Evolutionary conservation across 2,888 invertebrate species (phyloP).

Genomic region (Melanophora roralis): DNA sequence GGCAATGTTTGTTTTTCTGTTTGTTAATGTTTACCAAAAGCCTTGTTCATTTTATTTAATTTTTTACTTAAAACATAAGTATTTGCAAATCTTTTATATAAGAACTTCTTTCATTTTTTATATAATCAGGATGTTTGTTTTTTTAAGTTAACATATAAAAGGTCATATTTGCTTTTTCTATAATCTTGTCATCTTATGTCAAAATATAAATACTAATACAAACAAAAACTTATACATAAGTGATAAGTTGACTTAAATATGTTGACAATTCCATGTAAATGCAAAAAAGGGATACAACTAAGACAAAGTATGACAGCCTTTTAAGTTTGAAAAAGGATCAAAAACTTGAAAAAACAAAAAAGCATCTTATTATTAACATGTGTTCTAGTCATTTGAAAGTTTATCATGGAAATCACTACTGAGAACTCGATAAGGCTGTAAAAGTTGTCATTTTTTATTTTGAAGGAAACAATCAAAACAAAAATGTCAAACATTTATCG

Average conservation of each 20-base stretch:
- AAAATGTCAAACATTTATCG: too few relatives aligned
- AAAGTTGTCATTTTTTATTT: too few relatives aligned
- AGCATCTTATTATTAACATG: background rate
- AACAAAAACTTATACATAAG: background rate
- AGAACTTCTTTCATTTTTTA: slow-evolving; percentile 1
- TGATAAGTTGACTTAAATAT: background rate
- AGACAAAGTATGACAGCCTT: background rate
- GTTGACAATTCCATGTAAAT: slow-evolving; percentile 14
- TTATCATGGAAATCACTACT: background rate
- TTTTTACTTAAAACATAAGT: background rate
- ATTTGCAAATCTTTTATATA: slow-evolving; percentile 2
- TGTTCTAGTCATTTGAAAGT: slow-evolving; percentile 15
- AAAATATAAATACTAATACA: slow-evolving; percentile 12
- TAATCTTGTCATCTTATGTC: slow-evolving; percentile 60
- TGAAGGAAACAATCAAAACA: too few relatives aligned
- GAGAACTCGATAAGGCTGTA: too few relatives aligned
- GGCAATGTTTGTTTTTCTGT: slow-evolving; percentile 43
- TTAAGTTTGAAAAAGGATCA: background rate
- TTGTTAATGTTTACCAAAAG: slow-evolving; percentile 54
- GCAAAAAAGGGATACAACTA: background rate
- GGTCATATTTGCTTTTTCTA: slow-evolving; percentile 57
- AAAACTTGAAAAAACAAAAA: background rate
- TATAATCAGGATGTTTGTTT: background rate
- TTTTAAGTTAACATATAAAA: slow-evolving; percentile 42
- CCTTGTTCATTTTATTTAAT: slow-evolving; percentile 38